Evolutionary conservation across 2,113 vertebrate species (phyloP).

Genomic region (Alosa alosa): DNA sequence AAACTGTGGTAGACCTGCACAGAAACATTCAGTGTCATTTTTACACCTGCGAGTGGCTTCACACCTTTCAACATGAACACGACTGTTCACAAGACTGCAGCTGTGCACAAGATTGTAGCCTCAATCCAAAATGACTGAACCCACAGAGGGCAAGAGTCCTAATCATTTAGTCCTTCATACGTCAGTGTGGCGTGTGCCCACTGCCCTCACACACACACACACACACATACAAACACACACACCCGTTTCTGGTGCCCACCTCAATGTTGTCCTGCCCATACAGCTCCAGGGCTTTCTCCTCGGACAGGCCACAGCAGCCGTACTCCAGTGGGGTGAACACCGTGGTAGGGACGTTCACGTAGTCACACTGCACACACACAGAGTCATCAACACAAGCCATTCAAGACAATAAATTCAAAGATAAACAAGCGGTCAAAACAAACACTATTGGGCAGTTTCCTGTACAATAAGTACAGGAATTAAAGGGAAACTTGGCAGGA

Average conservation of each 20-base stretch:
- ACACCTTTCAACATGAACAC: neutral
- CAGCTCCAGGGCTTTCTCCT: conserved; percentile 80
- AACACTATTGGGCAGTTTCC: too few relatives aligned
- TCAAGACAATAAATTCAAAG: neutral
- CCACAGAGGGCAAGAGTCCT: too few relatives aligned
- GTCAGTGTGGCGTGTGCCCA: too few relatives aligned
- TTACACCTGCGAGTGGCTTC: neutral
- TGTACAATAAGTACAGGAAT: too few relatives aligned
- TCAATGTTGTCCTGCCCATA: conserved; percentile 82
- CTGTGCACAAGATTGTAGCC: neutral
- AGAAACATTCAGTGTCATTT: neutral
- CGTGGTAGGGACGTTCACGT: conserved; percentile 88
- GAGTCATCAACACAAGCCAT: neutral
- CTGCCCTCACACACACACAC: too few relatives aligned
- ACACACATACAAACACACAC: conserved; percentile 5
- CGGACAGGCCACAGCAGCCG: conserved; percentile 86
- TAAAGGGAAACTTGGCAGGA: too few relatives aligned
- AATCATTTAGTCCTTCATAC: too few relatives aligned
- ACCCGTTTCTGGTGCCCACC: conserved; percentile 51
- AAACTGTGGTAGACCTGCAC: conserved; percentile 86
- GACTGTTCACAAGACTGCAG: neutral
- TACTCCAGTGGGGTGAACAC: conserved; percentile 97
- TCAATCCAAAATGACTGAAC: neutral
- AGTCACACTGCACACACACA: conserved; percentile 85
- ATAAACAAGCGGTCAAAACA: neutral